Evolutionary conservation across 2,113 vertebrate species (phyloP).

Genomic region (Macquaria ambigua): DNA sequence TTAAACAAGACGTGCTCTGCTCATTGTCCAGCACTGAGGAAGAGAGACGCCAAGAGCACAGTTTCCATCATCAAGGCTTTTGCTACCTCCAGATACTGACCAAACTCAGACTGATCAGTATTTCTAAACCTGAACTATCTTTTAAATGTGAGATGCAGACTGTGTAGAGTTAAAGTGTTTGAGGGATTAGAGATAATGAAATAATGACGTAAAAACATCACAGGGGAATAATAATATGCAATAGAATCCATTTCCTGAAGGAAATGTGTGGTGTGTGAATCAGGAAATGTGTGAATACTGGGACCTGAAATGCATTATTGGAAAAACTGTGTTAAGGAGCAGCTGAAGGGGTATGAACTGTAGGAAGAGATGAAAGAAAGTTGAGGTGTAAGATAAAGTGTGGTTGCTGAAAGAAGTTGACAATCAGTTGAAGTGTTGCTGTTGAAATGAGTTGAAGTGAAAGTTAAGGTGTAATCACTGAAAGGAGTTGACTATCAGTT

Average conservation of each 20-base stretch:
- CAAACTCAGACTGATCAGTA: conserved; percentile 10
- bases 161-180: not conserved
- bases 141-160: not conserved
- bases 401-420: not conserved
- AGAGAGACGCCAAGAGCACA: conserved; percentile 24
- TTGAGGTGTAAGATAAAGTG: not conserved
- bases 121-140: not conserved
- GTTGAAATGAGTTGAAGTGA: not conserved
- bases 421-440: not conserved
- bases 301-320: conserved; percentile 1
- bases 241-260: not conserved
- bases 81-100: conserved; percentile 24
- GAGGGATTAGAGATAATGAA: not conserved
- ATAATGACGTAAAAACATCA: not conserved
- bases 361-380: not conserved
- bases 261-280: not conserved
- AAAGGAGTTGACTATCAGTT: not conserved
- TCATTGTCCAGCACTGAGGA: conserved; percentile 32
- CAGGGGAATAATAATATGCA: not conserved
- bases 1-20: conserved; percentile 66
- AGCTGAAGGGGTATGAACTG: not conserved
- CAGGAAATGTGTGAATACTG: no score
- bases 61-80: conserved; percentile 42
- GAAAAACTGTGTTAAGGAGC: not conserved
- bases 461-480: not conserved